These are phyloP conservation scores for Sycophila texana DNA, from an alignment of 2,888 invertebrate species.

Conservation along the genomic window DNA sequence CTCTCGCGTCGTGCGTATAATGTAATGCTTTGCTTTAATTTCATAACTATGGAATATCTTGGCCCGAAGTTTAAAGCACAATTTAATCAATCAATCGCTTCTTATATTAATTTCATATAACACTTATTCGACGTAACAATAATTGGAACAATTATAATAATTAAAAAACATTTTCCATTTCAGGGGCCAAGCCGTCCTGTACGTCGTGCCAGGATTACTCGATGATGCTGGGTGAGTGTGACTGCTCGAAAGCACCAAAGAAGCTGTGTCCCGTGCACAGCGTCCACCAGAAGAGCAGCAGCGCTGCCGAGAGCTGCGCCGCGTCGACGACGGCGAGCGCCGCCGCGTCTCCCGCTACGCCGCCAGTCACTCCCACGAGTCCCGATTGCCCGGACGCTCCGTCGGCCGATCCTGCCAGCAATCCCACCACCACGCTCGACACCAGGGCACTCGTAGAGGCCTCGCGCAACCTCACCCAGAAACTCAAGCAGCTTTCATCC, in stretches of 20 bases:
- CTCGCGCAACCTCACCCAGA: slow-evolving; percentile 93
- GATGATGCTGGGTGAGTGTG: slow-evolving; percentile 37
- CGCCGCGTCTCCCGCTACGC: slow-evolving; percentile 52
- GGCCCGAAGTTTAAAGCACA: no score
- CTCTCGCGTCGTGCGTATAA: no score
- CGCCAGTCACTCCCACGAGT: slow-evolving; percentile 54
- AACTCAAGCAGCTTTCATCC: slow-evolving; percentile 91
- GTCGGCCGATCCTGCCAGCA: slow-evolving; percentile 62
- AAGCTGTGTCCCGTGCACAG: slow-evolving; percentile 52
- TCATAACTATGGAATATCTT: no score
- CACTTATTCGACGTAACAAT: no score
- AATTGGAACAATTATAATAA: neutral
- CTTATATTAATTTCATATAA: no score
- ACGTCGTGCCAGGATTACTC: slow-evolving; percentile 29
- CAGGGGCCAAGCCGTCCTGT: slow-evolving; percentile 34
- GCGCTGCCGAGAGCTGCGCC: slow-evolving; percentile 5
- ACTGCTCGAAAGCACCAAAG: slow-evolving; percentile 62
- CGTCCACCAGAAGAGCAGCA: slow-evolving; percentile 43
- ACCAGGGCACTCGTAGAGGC: slow-evolving; percentile 91
- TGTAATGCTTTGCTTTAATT: no score
- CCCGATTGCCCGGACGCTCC: slow-evolving; percentile 58
- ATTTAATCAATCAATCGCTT: no score
- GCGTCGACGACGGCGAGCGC: slow-evolving; percentile 68
- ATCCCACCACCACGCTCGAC: slow-evolving; percentile 77
- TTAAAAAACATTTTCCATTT: neutral